phyloP scores from a whole-genome alignment of 2,797 vertebrate species.

The Rhinophrynus dorsalis region DNA sequence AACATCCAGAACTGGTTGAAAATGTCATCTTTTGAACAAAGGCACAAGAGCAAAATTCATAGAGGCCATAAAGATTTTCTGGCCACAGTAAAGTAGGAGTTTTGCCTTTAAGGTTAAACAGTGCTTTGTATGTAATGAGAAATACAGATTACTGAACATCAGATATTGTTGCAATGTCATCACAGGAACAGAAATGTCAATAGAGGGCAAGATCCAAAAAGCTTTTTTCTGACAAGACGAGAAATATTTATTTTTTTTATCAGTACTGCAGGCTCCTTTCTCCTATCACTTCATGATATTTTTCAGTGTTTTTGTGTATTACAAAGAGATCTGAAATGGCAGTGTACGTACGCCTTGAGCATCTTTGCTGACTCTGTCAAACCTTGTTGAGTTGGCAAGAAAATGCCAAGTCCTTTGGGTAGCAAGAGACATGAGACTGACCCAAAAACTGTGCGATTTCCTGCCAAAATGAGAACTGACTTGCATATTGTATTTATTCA shows the following conservation, averaged over 20 bases:
- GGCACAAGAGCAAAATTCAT: too few relatives aligned
- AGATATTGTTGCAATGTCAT: not conserved
- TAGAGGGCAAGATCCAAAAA: not conserved
- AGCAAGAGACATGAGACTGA: slow-evolving; percentile 16
- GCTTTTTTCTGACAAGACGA: not conserved
- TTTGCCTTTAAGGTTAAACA: too few relatives aligned
- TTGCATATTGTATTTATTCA: slow-evolving; percentile 20
- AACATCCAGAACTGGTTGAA: too few relatives aligned
- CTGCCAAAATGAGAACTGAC: slow-evolving; percentile 17
- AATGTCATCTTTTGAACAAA: too few relatives aligned
- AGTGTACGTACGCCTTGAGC: slow-evolving; percentile 32
- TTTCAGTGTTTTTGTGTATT: not conserved
- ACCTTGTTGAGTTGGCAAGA: slow-evolving; percentile 34
- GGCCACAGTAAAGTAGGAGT: too few relatives aligned
- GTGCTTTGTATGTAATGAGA: not conserved
- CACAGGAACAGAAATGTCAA: not conserved
- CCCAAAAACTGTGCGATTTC: slow-evolving; percentile 14
- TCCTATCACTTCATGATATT: not conserved
- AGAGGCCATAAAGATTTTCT: too few relatives aligned
- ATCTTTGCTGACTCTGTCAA: slow-evolving; percentile 36
- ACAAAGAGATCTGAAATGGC: slow-evolving; percentile 37
- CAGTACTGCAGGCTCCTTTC: not conserved
- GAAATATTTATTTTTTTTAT: not conserved
- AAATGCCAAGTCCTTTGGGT: slow-evolving; percentile 31
- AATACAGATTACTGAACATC: not conserved